Evolutionary conservation across 2,797 vertebrate species (phyloP).

Genomic region (Columba guinea): DNA sequence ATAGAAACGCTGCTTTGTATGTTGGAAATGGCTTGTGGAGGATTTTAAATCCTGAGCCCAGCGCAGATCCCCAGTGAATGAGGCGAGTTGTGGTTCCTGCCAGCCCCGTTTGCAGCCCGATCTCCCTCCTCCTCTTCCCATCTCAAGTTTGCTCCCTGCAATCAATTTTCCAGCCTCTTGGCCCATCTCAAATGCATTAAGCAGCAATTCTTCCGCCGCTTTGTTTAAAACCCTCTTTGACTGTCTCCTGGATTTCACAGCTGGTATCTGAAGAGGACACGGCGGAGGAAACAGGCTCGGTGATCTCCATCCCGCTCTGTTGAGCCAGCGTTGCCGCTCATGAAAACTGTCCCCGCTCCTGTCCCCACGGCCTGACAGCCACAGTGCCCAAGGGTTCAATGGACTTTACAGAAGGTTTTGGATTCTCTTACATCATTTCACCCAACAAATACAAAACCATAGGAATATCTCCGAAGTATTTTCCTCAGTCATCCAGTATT

Average conservation of each 20-base stretch:
- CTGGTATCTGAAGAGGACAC: not conserved
- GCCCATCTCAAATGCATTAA: not conserved
- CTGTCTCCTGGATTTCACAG: not conserved
- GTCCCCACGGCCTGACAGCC: not conserved
- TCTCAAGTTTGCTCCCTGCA: not conserved
- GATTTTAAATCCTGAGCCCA: not conserved
- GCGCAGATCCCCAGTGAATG: not conserved
- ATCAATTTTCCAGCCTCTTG: not conserved
- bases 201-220: not conserved
- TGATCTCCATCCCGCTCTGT: not conserved
- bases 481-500: not conserved
- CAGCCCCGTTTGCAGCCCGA: not conserved
- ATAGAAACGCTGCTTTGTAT: not conserved
- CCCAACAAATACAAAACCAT: not conserved
- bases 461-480: not conserved
- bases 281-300: rapidly evolving
- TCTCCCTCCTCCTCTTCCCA: not conserved
- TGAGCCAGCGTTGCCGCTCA: not conserved
- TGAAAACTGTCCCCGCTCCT: not conserved
- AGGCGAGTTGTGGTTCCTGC: not conserved
- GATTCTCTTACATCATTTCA: not conserved
- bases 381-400: not conserved
- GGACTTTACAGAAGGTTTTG: not conserved
- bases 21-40: not conserved
- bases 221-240: not conserved